Base-by-base conservation (phyloP, 2,113 vertebrate species). In the Coregonus clupeaformis region DNA sequence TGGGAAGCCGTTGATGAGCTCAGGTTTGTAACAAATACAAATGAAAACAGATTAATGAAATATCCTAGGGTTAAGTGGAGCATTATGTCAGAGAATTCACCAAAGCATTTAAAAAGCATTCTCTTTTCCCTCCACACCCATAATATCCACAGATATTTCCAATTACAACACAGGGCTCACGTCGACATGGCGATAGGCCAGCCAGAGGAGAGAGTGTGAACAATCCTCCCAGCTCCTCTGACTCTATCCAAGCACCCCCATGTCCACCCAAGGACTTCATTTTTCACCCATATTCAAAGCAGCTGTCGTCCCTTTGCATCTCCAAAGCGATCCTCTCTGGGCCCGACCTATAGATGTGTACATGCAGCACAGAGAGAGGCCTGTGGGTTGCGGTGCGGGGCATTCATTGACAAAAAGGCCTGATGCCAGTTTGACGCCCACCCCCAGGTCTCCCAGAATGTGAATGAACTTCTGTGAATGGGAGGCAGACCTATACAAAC, bases 401-500 rank as follows among this genome's bases (percentile, higher is more conserved):
- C 83, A 85, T 89, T 91, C 90, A 91, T 74, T 82, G 73, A 85
- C 72, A 79, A 80, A 79, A 59, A 74, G 79, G 80, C 63, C 82
- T 64, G 76, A 88, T 87, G 87, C 88, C 86, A 84, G 82, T 89
- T 90, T 87, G 86, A 89, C 83, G 67, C 76, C 88, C 90, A 86
- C 91, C 90, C 91, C 88, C 87, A 72, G 90, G 80, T 91, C 88
- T 92, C 91, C 84, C 89, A 89, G 89, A 92, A 88, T 77, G 84
- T 90, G 89, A 92, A 92, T 92, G 89, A 90, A 92, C 87, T 88
- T 87, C 76, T 84, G 76, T 92, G 90, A 92, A 92, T 90, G 85
- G 79, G 78, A 87, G 73, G 83, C 88, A 85, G 90, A 89, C 92
- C 92, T 90, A 93, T 90, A 89, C 90, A 90, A 84, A 86, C 82